Evolutionary conservation across 1,140 invertebrate genomes (phyloP).

Genomic region (Anastrepha ludens): DNA sequence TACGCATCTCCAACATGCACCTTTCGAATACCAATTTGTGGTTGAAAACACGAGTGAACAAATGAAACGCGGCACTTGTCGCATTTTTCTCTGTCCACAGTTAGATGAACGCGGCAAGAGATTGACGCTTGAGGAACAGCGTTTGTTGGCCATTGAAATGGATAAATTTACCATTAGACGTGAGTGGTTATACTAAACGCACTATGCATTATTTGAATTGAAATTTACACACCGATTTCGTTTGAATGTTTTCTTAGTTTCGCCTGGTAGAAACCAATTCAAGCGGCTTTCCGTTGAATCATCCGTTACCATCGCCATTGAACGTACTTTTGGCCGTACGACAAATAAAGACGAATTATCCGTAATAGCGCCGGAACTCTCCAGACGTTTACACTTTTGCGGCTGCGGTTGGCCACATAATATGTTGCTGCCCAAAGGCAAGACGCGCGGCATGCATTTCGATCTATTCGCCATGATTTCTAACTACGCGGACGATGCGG

Average conservation of each 20-base stretch:
- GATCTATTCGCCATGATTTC: slow-evolving; percentile 76
- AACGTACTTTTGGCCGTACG: slow-evolving; percentile 78
- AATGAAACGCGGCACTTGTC: slow-evolving; percentile 75
- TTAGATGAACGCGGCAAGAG: slow-evolving; percentile 76
- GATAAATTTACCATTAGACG: slow-evolving; percentile 77
- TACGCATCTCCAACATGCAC: slow-evolving; percentile 80
- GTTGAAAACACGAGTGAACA: slow-evolving; percentile 71
- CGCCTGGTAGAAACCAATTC: slow-evolving; percentile 77
- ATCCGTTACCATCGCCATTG: slow-evolving; percentile 80
- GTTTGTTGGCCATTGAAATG: slow-evolving; percentile 77
- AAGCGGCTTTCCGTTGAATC: slow-evolving; percentile 77
- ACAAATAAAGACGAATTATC: slow-evolving; percentile 66
- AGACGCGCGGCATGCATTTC: slow-evolving; percentile 71
- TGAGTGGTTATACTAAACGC: slow-evolving; percentile 66
- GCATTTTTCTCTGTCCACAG: slow-evolving; percentile 79
- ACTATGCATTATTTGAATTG: too few species aligned
- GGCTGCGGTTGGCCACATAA: slow-evolving; percentile 78
- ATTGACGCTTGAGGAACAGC: slow-evolving; percentile 76
- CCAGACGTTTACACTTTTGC: slow-evolving; percentile 74
- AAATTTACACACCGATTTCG: too few species aligned
- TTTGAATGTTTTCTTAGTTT: slow-evolving; percentile 69
- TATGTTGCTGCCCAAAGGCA: slow-evolving; percentile 75
- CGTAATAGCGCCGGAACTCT: slow-evolving; percentile 44
- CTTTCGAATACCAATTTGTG: slow-evolving; percentile 77
- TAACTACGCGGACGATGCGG: slow-evolving; percentile 75